Percentiles rank a stretch among this genome's conserved stretches.
Conservation (phyloP, 2,113 vertebrate species). For the Microcebus ravelobensis region DNA sequence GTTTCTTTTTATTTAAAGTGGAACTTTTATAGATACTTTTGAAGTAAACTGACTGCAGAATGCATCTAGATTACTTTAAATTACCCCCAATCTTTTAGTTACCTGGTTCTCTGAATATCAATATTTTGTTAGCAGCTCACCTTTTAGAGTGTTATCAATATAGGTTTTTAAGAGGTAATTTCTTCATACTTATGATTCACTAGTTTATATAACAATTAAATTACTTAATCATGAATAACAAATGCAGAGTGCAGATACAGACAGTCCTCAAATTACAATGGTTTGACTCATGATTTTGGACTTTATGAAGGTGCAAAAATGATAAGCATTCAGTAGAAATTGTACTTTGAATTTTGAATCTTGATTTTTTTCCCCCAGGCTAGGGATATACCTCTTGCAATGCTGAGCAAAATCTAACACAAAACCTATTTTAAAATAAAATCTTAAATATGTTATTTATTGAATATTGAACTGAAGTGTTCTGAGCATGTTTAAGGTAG, state of each 20-base stretch:
- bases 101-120: background rate
- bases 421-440: background rate
- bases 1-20: background rate
- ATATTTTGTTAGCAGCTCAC: background rate
- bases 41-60: background rate
- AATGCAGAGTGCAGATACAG: background rate
- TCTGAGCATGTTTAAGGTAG: background rate
- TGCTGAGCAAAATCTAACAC: background rate
- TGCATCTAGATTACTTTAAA: background rate
- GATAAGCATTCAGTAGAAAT: background rate
- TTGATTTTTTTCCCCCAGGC: background rate
- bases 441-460: background rate
- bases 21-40: background rate
- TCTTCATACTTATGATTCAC: background rate
- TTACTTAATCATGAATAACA: background rate
- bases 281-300: background rate
- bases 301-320: background rate
- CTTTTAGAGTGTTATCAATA: background rate
- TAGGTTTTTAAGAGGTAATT: background rate
- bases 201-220: background rate
- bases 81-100: background rate
- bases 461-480: background rate
- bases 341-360: background rate
- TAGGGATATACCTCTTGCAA: background rate
- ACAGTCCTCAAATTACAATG: background rate